Evolutionary conservation across 2,888 invertebrate genomes (phyloP).

Genomic region (Lapara coniferarum): DNA sequence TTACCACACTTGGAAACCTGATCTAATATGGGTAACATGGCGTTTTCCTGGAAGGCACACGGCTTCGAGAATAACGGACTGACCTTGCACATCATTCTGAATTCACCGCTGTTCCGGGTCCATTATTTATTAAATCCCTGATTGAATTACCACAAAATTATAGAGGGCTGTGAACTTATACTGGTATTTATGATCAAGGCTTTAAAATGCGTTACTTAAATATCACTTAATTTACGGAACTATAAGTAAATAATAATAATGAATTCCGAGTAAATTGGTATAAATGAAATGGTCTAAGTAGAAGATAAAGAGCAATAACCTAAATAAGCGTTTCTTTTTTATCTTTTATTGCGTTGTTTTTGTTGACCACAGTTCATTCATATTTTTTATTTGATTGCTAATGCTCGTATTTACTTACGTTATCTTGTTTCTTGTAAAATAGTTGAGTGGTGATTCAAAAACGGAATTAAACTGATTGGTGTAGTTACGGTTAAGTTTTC

Average conservation of each 20-base stretch:
- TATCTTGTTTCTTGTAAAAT: neutral
- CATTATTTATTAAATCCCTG: slow-evolving; percentile 12
- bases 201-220: neutral
- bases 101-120: slow-evolving; percentile 23
- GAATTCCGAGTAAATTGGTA: neutral
- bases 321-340: slow-evolving; percentile 17
- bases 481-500: too few species aligned
- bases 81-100: slow-evolving; percentile 23
- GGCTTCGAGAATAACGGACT: slow-evolving; percentile 29
- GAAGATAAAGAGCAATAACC: slow-evolving; percentile 26
- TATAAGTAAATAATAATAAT: neutral
- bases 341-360: slow-evolving; percentile 3
- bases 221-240: slow-evolving; percentile 3
- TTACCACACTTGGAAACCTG: slow-evolving; percentile 46
- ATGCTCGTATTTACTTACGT: slow-evolving; percentile 3
- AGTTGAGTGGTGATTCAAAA: too few species aligned
- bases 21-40: slow-evolving; percentile 43
- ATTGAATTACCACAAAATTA: slow-evolving; percentile 17
- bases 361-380: slow-evolving; percentile 27
- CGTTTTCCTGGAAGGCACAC: slow-evolving; percentile 50
- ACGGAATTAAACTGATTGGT: too few species aligned
- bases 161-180: slow-evolving; percentile 4
- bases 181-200: slow-evolving; percentile 11
- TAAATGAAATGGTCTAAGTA: neutral
- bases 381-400: slow-evolving; percentile 9